phyloP scores from a whole-genome alignment of 2,888 invertebrate genomes.

The Luperina nickerlii region DNA sequence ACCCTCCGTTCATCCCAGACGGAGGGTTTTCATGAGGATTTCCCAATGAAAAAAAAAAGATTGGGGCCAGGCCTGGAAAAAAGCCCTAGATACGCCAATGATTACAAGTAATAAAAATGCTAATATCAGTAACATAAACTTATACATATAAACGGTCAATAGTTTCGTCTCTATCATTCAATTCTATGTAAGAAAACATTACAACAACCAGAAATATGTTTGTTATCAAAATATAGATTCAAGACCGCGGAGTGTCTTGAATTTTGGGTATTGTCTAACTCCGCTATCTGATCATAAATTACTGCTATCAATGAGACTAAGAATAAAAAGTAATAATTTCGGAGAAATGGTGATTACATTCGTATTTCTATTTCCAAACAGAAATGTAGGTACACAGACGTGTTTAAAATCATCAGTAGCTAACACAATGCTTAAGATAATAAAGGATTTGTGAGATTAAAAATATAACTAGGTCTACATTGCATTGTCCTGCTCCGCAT shows the following conservation, averaged over 20 bases:
- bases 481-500: not conserved
- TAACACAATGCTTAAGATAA: conserved; percentile 37
- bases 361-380: conserved; percentile 9
- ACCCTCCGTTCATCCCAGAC: too few relatives aligned
- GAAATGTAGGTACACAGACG: not conserved
- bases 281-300: not conserved
- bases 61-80: too few relatives aligned
- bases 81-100: too few relatives aligned
- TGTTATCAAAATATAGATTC: not conserved
- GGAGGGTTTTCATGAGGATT: too few relatives aligned
- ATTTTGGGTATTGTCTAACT: not conserved
- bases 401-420: not conserved
- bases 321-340: not conserved
- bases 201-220: not conserved
- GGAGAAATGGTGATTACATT: not conserved
- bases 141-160: not conserved
- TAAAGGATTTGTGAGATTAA: conserved; percentile 40
- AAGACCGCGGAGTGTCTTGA: not conserved
- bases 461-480: conserved; percentile 3
- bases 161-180: not conserved
- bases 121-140: not conserved
- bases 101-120: not conserved
- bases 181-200: not conserved
- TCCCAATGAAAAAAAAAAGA: too few relatives aligned
- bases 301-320: not conserved